Evolutionary conservation across 2,797 vertebrate species (phyloP).

Genomic region (Allobates femoralis): DNA sequence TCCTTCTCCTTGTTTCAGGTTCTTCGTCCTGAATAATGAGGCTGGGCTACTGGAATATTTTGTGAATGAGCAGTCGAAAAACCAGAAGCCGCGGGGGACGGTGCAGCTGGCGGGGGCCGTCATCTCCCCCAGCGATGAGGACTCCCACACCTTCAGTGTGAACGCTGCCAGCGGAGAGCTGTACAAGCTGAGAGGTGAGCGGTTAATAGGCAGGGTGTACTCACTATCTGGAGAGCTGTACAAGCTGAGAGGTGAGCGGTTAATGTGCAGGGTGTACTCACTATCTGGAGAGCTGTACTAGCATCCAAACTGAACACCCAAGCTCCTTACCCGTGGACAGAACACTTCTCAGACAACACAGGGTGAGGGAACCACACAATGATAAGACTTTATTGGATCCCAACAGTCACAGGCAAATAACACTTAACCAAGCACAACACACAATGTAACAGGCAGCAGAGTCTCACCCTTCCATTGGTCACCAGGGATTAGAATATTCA

Average conservation of each 20-base stretch:
- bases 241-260: conserved; percentile 86
- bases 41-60: conserved; percentile 95
- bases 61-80: conserved; percentile 93
- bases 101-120: conserved; percentile 94
- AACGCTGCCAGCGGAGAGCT: conserved; percentile 97
- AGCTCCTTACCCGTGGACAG: no score
- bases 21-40: conserved; percentile 97
- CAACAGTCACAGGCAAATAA: no score
- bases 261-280: no score
- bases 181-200: conserved; percentile 94
- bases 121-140: conserved; percentile 97
- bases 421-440: no score
- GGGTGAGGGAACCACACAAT: no score
- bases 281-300: conserved; percentile 98
- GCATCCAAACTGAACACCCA: no score
- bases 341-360: no score
- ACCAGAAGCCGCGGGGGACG: conserved; percentile 92
- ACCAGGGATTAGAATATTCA: no score
- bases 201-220: no score
- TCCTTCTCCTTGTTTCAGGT: conserved; percentile 75
- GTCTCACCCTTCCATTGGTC: no score
- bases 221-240: conserved; percentile 99
- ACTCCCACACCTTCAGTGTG: conserved; percentile 97
- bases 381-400: no score
- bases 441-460: no score